Evolutionary conservation across 2,888 invertebrate genomes (phyloP).

Genomic region (Piscicola geometra): DNA sequence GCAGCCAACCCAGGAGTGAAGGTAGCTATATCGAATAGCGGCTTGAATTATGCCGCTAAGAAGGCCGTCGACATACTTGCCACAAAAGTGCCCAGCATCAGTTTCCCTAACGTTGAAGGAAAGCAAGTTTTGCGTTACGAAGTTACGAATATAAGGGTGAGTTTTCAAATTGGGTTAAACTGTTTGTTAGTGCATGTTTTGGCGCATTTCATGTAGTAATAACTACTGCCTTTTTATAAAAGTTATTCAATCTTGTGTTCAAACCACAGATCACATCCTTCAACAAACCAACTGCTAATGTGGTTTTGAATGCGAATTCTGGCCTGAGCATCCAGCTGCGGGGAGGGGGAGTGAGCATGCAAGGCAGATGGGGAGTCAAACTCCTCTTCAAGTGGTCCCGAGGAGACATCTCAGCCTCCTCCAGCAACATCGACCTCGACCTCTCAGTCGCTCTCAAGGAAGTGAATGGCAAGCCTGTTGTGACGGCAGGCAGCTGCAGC

Average conservation of each 20-base stretch:
- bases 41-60: not conserved
- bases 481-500: not conserved
- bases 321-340: not conserved
- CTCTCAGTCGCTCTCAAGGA: not conserved
- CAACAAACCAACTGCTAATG: not conserved
- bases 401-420: not conserved
- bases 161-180: not conserved
- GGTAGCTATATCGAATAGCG: not conserved
- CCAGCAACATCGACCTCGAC: not conserved
- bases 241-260: no score
- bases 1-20: not conserved
- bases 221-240: no score
- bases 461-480: not conserved
- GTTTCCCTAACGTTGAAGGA: not conserved
- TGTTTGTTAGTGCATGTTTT: no score
- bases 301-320: not conserved
- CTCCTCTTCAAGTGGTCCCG: not conserved
- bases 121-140: not conserved
- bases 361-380: not conserved
- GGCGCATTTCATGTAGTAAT: no score
- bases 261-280: not conserved
- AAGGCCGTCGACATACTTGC: not conserved
- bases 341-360: not conserved
- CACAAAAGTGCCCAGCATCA: not conserved
- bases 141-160: not conserved